Evolutionary conservation across 2,888 invertebrate species (phyloP).

Genomic region (Subacronicta megacephala): DNA sequence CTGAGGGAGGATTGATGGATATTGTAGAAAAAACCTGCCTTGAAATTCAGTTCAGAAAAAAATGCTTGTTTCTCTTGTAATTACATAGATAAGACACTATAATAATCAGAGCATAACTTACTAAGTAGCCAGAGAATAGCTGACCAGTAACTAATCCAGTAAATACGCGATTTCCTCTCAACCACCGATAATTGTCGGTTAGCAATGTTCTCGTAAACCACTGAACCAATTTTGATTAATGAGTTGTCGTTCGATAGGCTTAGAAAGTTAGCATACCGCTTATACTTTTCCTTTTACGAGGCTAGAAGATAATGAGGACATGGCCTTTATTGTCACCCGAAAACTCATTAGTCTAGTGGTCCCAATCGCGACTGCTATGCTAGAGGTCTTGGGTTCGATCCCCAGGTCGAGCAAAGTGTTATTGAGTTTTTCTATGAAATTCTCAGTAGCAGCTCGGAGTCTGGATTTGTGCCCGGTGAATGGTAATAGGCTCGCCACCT

Average conservation of each 20-base stretch:
- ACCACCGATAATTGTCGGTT: conserved; percentile 29
- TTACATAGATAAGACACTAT: not conserved
- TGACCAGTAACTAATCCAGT: conserved; percentile 12
- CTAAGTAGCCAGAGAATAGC: not conserved
- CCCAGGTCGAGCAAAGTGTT: no score
- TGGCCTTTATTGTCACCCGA: conserved; percentile 1
- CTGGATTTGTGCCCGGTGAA: no score
- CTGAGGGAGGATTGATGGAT: no score
- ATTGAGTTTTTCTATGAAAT: no score
- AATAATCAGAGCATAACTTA: not conserved
- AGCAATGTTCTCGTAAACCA: conserved; percentile 37
- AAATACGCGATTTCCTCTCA: conserved; percentile 32
- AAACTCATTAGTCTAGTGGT: no score
- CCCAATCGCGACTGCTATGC: no score
- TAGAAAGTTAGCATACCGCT: conserved; percentile 38
- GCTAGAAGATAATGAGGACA: conserved; percentile 13
- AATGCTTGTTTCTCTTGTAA: not conserved
- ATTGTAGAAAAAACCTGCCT: no score
- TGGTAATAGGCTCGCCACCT: not conserved
- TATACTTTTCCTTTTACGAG: conserved; percentile 50
- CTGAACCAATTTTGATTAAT: conserved; percentile 47
- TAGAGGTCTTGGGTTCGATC: no score
- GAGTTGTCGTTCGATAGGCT: conserved; percentile 24
- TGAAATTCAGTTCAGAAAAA: not conserved
- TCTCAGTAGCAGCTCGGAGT: no score